phyloP scores from a whole-genome alignment of 2,113 vertebrate genomes.

The Miniopterus natalensis region DNA sequence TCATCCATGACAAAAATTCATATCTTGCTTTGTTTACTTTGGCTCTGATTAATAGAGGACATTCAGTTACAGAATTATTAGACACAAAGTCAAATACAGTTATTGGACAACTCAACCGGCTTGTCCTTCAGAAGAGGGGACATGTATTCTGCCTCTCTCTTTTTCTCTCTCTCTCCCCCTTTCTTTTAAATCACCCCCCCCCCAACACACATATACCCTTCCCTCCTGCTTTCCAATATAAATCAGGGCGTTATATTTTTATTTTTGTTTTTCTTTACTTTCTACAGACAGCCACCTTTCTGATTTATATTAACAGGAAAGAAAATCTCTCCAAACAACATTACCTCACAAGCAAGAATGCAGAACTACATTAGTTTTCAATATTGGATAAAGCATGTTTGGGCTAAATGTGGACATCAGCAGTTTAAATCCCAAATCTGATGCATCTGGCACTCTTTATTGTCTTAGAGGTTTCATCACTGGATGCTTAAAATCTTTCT shows the following conservation, averaged over 20 bases:
- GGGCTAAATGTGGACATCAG: conserved; percentile 81
- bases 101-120: background rate
- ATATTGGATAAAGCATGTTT: conserved; percentile 78
- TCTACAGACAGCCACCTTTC: conserved; percentile 7
- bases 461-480: conserved; percentile 76
- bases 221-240: conserved; percentile 8
- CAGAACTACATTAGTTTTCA: conserved; percentile 77
- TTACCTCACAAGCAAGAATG: conserved; percentile 84
- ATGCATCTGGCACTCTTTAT: conserved; percentile 66
- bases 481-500: conserved; percentile 74
- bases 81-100: background rate
- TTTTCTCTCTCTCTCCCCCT: background rate
- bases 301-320: conserved; percentile 64
- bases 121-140: background rate
- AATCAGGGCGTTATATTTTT: background rate
- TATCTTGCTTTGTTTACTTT: conserved; percentile 72
- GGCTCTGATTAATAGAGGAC: conserved; percentile 61
- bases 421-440: conserved; percentile 74
- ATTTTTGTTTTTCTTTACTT: conserved; percentile 57
- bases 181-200: background rate
- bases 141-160: background rate
- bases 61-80: conserved; percentile 60
- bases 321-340: conserved; percentile 73
- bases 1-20: conserved; percentile 56
- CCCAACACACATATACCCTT: background rate